Evolutionary conservation across 2,888 invertebrate species (phyloP).

Genomic region (Biston betularia): DNA sequence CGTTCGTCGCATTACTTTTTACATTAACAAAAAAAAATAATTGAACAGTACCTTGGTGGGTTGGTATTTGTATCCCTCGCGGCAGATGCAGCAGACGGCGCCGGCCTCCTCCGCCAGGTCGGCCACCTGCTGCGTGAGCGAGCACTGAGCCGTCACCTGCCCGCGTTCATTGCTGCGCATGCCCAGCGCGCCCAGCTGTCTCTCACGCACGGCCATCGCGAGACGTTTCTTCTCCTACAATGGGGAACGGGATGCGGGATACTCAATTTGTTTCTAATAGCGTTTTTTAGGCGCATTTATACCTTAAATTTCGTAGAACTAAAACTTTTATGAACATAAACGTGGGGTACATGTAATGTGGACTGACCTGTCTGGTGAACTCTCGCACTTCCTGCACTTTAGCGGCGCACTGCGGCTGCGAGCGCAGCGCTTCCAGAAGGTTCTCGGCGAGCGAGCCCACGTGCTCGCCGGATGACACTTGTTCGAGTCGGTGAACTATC

Average conservation of each 20-base stretch:
- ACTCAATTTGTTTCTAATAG: background rate
- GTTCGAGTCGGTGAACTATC: slow-evolving; percentile 98
- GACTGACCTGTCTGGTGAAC: slow-evolving; percentile 90
- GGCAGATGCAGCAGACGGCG: slow-evolving; percentile 98
- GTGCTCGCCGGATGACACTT: slow-evolving; percentile 98
- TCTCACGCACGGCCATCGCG: slow-evolving; percentile 99
- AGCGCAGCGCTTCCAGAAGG: slow-evolving; percentile 93
- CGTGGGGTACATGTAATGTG: background rate
- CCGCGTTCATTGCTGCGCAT: slow-evolving; percentile 99
- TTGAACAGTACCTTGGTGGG: slow-evolving; percentile 93
- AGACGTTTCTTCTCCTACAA: slow-evolving; percentile 97
- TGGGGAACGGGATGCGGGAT: slow-evolving; percentile 49
- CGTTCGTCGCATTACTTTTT: too few species aligned
- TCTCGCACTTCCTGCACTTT: slow-evolving; percentile 97
- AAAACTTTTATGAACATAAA: background rate
- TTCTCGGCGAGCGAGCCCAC: slow-evolving; percentile 99
- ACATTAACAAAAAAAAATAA: too few species aligned
- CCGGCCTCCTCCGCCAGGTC: slow-evolving; percentile 98
- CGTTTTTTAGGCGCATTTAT: too few species aligned
- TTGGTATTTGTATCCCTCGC: slow-evolving; percentile 98
- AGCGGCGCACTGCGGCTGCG: slow-evolving; percentile 92
- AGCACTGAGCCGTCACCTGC: slow-evolving; percentile 96
- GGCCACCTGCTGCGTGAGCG: slow-evolving; percentile 96
- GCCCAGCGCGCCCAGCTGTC: slow-evolving; percentile 97
- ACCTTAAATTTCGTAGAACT: too few species aligned